Conservation (phyloP, 2,113 vertebrate genomes). For the Chionomys nivalis region DNA sequence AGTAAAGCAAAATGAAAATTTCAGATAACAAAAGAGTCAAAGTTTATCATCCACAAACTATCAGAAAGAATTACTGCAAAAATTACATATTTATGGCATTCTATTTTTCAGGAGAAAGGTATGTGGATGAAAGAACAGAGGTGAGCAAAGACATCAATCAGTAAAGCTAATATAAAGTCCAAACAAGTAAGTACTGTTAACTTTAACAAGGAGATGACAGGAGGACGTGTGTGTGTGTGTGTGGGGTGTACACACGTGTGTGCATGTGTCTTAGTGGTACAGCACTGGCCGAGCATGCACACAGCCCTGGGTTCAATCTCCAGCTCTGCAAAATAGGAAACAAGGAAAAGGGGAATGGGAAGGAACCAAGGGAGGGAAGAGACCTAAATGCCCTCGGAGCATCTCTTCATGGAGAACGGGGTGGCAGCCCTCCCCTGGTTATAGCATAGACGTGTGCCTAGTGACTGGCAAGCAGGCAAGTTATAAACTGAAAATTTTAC, state of each 20-base stretch:
- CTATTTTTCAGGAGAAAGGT: background rate
- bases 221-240: background rate
- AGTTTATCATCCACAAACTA: background rate
- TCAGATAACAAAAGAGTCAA: background rate
- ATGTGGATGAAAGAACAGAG: background rate
- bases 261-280: no score
- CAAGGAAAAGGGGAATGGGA: background rate
- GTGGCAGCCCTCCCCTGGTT: background rate
- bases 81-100: background rate
- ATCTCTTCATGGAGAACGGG: background rate
- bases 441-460: background rate
- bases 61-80: slow-evolving; percentile 2
- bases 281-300: background rate
- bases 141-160: background rate
- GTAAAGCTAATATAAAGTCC: background rate
- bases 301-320: background rate
- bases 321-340: background rate
- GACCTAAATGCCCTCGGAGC: background rate
- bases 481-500: background rate
- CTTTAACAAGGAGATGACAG: background rate
- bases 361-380: background rate
- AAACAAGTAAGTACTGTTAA: background rate
- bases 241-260: no score
- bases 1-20: background rate
- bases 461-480: background rate